Evolutionary conservation across 2,797 vertebrate genomes (phyloP).

Genomic region (Lophius americanus): DNA sequence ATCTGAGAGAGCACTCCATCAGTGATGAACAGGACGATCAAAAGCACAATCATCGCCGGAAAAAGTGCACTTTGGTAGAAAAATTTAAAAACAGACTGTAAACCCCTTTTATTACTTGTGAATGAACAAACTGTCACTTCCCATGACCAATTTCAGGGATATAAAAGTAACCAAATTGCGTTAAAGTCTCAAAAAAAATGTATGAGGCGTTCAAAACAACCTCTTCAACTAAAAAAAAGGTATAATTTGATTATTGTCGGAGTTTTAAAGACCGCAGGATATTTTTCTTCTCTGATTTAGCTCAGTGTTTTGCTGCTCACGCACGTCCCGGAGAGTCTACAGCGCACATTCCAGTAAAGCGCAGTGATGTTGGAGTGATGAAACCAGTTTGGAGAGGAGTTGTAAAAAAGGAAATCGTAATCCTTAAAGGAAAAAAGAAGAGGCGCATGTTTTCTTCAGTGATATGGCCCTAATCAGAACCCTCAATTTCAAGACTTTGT

Average conservation of each 20-base stretch:
- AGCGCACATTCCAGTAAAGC: slow-evolving; percentile 64
- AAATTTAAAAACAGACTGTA: slow-evolving; percentile 18
- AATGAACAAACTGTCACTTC: slow-evolving; percentile 43
- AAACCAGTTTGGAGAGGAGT: slow-evolving; percentile 17
- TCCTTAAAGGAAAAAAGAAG: slow-evolving; percentile 53
- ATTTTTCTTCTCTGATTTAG: slow-evolving; percentile 11
- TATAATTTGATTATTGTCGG: slow-evolving; percentile 32
- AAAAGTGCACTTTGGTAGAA: slow-evolving; percentile 78
- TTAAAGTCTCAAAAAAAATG: slow-evolving; percentile 61
- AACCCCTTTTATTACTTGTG: slow-evolving; percentile 33
- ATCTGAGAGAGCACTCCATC: slow-evolving; percentile 91
- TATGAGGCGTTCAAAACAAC: slow-evolving; percentile 41
- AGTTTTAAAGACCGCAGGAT: slow-evolving; percentile 32
- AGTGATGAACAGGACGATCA: slow-evolving; percentile 85
- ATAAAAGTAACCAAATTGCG: slow-evolving; percentile 59
- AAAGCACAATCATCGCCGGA: slow-evolving; percentile 91
- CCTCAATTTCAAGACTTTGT: slow-evolving; percentile 6
- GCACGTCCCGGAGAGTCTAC: slow-evolving; percentile 44
- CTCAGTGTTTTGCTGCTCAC: slow-evolving; percentile 31
- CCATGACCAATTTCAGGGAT: slow-evolving; percentile 56
- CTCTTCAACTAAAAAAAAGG: slow-evolving; percentile 40
- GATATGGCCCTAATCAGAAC: slow-evolving; percentile 4
- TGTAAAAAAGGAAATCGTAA: slow-evolving; percentile 53
- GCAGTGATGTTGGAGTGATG: slow-evolving; percentile 37
- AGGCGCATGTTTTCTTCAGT: slow-evolving; percentile 10